Evolutionary conservation across 1,140 invertebrate genomes (phyloP), one percentile per base, ranked within the genome.

Genomic region (Bombus polaris): DNA sequence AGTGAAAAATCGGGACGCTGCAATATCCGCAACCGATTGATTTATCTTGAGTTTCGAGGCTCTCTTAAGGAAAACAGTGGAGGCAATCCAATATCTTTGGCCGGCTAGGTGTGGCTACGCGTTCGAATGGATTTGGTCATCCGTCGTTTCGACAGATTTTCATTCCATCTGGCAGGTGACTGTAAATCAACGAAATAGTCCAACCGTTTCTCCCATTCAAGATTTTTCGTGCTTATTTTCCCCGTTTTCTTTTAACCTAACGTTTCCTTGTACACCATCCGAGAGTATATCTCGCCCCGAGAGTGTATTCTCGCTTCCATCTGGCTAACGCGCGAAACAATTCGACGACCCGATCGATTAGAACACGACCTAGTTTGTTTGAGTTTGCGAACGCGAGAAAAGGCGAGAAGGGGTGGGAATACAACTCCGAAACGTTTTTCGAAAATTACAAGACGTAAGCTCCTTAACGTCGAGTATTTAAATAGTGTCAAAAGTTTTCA

Each of bases 1-100:
- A 15, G 62, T 82, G 85, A 87, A 78, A 89, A 89, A 89, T 81
- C 71, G 76, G 66, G 66, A 81, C 35, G 59, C 66, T 44, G 62
- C 71, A 88, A 86, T 77, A 89, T 89, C 82, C 76, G 73, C 77
- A 53, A 70, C 81, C 72, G 84, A 89, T 89, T 86, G 80, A 89
- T 89, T 89, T 80, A 89, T 83, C 65, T 83, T 37, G 32, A 83
- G 47, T 86, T 87, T 79, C 57, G 66, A 44, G 62, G 35, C 62
- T 76, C 83, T 80, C 62, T 78, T 86, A 86, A 86, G 53, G 84
- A 86, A 86, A 86, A 86, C 79, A 86, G n/a, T 32, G 74, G 79
- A 75, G 47, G 84, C 84, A 57, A 82, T 86, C 72, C 84, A 82
- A 86, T 86, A 81, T 82, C 78, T 75, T n/a, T 3, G 76, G 42